Percentiles rank a stretch among this genome's conserved stretches.
phyloP scores from a whole-genome alignment of 1,140 invertebrate species.

The Pseudomyrmex flavicornis region DNA sequence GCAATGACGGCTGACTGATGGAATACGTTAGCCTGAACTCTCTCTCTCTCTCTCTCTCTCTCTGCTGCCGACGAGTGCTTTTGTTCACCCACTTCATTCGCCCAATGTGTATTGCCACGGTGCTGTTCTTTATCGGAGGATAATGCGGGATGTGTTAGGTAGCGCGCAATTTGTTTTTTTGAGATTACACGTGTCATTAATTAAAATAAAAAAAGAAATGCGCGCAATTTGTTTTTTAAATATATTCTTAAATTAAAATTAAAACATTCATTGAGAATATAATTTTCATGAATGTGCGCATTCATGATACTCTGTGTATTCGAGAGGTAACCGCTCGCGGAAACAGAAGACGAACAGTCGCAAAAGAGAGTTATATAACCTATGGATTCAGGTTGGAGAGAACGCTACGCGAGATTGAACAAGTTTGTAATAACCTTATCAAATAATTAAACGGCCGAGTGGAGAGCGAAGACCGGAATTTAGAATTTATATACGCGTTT shows the following conservation, averaged over 20 bases:
- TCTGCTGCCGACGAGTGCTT: conserved; percentile 35
- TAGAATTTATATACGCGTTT: conserved; percentile 28
- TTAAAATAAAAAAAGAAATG: background rate
- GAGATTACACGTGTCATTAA: no score
- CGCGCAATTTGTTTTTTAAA: conserved; percentile 20
- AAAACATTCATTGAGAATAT: background rate
- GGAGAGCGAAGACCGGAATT: conserved; percentile 10
- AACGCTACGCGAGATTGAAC: background rate
- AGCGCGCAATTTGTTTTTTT: background rate
- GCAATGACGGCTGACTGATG: conserved; percentile 73
- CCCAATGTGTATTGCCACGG: conserved; percentile 38
- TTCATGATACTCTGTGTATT: background rate
- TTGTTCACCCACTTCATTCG: conserved; percentile 55
- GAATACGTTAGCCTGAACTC: conserved; percentile 39
- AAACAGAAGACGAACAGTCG: conserved; percentile 33
- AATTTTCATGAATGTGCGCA: background rate
- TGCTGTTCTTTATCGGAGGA: conserved; percentile 39
- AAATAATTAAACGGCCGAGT: conserved; percentile 45
- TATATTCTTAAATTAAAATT: background rate
- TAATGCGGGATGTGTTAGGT: conserved; percentile 33
- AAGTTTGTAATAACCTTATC: conserved; percentile 47
- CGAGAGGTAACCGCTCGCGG: conserved; percentile 17
- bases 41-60: background rate
- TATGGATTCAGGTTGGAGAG: conserved; percentile 32
- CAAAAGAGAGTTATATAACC: conserved; percentile 22